A percentile compares a stretch with the other conserved stretches of the same genome.
Conservation (phyloP, 2,797 vertebrate genomes). For the Notoglanidium macrostoma region DNA sequence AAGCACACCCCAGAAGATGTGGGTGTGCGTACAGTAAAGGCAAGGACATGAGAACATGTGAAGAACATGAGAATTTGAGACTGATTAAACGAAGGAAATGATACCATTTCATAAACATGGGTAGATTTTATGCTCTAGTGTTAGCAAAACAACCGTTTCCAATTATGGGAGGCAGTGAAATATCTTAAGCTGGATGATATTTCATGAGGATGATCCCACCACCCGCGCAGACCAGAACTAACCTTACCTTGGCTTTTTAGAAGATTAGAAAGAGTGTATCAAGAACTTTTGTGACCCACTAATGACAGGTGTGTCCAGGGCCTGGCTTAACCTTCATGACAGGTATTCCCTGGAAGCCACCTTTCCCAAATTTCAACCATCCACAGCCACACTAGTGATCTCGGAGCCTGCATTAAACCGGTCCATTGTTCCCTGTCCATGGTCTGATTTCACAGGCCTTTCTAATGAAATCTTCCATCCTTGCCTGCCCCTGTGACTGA, state of each 20-base stretch:
- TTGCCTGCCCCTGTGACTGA: slow-evolving; percentile 60
- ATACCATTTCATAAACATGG: not conserved
- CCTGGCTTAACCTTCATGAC: slow-evolving; percentile 38
- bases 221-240: not conserved
- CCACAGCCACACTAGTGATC: slow-evolving; percentile 59
- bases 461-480: slow-evolving; percentile 77
- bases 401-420: slow-evolving; percentile 67
- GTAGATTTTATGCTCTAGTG: not conserved
- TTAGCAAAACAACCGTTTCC: slow-evolving; percentile 1
- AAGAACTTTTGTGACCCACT: not conserved
- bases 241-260: not conserved
- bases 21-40: not conserved
- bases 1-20: not conserved
- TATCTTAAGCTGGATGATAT: not conserved
- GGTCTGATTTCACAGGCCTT: slow-evolving; percentile 67
- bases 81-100: not conserved
- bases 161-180: not conserved
- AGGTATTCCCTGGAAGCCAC: slow-evolving; percentile 35
- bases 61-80: not conserved
- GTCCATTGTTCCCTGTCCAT: slow-evolving; percentile 69
- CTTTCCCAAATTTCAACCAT: slow-evolving; percentile 45
- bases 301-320: slow-evolving; percentile 27
- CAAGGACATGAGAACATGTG: not conserved
- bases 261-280: not conserved
- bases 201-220: not conserved